These are phyloP conservation scores for Macrosteles quadrilineatus DNA, from an alignment of 1,140 invertebrate genomes.

Conservation along the genomic window DNA sequence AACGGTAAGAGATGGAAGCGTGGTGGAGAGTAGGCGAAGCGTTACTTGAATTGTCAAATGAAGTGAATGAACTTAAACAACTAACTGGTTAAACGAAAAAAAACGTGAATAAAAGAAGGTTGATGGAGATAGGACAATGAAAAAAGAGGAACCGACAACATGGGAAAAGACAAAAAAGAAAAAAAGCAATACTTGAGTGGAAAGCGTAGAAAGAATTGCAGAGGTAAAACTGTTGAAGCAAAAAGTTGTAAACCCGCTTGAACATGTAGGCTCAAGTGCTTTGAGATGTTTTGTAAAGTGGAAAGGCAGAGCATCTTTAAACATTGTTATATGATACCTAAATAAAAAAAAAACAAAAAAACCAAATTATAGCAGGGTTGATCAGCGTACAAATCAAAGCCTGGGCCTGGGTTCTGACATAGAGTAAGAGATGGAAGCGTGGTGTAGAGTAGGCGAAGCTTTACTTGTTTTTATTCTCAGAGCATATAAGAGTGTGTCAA, in stretches of 20 bases:
- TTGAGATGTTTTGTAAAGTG: background rate
- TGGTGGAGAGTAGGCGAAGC: no score
- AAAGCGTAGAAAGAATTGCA: no score
- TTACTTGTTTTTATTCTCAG: background rate
- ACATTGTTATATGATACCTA: background rate
- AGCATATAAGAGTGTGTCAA: background rate
- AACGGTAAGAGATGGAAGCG: no score
- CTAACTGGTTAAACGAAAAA: background rate
- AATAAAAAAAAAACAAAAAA: background rate
- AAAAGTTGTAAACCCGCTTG: no score
- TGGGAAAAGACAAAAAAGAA: background rate
- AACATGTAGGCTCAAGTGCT: no score
- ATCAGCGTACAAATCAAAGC: background rate
- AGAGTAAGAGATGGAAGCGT: no score
- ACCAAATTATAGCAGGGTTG: conserved; percentile 3
- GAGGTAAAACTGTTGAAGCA: no score
- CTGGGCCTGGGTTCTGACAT: background rate
- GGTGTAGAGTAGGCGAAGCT: no score
- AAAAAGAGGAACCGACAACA: background rate
- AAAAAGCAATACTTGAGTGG: background rate
- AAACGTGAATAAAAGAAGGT: background rate
- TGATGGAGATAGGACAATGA: background rate
- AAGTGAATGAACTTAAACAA: no score
- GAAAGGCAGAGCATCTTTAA: background rate
- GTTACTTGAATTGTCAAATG: no score